Conservation (phyloP, 2,888 invertebrate species). For the Holacanthella duospinosa region DNA sequence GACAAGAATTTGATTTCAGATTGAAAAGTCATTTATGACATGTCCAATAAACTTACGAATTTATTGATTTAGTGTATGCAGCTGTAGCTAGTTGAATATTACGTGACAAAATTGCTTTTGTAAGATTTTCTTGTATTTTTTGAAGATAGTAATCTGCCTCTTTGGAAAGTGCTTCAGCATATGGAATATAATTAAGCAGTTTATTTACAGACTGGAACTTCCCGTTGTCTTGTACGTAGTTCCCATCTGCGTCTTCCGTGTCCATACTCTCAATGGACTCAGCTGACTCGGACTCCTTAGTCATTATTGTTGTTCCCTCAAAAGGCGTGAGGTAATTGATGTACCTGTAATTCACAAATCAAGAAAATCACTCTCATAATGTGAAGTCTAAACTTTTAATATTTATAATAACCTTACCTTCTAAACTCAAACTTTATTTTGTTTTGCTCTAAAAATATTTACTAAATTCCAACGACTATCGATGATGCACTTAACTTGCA, state of each 20-base stretch:
- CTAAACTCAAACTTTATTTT: neutral
- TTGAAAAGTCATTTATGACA: neutral
- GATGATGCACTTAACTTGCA: neutral
- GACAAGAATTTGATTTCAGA: conserved; percentile 16
- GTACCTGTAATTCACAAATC: neutral
- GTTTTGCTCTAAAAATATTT: neutral
- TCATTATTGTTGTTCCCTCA: conserved; percentile 4
- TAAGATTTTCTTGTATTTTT: conserved; percentile 26
- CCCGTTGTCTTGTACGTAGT: too few relatives aligned
- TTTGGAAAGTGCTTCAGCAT: conserved; percentile 22
- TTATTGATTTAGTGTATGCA: conserved; percentile 28
- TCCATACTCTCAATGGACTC: conserved; percentile 23
- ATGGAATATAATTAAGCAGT: conserved; percentile 30
- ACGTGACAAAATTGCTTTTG: conserved; percentile 26
- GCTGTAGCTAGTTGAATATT: conserved; percentile 33
- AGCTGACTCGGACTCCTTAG: neutral
- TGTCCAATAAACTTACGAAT: conserved; percentile 25
- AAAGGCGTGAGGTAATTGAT: neutral
- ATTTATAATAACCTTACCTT: too few relatives aligned
- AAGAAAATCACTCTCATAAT: neutral
- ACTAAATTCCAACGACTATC: neutral
- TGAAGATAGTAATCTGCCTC: conserved; percentile 31
- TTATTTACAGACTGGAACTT: conserved; percentile 33
- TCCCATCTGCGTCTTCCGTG: conserved; percentile 12
- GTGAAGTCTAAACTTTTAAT: neutral